A percentile compares a stretch with the other conserved stretches of the same genome.
Evolutionary conservation across 2,797 vertebrate species (phyloP).

Genomic region (Sebastes trivittatus): DNA sequence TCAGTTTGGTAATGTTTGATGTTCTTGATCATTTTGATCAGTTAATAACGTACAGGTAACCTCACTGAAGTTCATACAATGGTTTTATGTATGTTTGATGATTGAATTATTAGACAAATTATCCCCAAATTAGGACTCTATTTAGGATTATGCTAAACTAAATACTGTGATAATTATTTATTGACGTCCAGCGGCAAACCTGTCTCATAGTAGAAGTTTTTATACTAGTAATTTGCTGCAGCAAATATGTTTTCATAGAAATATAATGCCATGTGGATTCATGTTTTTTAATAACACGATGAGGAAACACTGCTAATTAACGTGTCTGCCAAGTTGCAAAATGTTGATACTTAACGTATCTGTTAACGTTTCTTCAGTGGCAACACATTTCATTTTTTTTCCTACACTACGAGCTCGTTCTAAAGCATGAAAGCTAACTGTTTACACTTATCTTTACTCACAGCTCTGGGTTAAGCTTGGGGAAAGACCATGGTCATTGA

Average conservation of each 20-base stretch:
- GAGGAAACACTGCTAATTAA: neutral
- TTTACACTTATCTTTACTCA: no score
- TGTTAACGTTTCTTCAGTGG: no score
- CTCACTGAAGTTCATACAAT: neutral
- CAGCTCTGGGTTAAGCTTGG: no score
- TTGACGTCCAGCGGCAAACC: neutral
- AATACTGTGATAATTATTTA: neutral
- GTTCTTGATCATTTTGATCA: neutral
- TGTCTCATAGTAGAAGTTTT: neutral
- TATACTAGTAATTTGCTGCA: neutral
- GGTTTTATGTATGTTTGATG: neutral
- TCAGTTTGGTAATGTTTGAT: neutral
- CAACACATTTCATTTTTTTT: no score
- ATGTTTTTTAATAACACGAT: neutral
- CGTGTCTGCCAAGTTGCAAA: no score
- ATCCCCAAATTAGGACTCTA: neutral
- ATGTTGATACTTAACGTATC: no score
- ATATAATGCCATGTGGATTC: neutral
- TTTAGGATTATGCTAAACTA: neutral
- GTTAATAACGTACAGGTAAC: neutral
- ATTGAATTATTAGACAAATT: neutral
- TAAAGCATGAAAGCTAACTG: no score
- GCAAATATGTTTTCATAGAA: neutral
- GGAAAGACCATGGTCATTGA: no score
- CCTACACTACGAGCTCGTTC: no score